Evolutionary conservation across 2,797 vertebrate genomes (phyloP).

Genomic region (Rhabdomys pumilio): DNA sequence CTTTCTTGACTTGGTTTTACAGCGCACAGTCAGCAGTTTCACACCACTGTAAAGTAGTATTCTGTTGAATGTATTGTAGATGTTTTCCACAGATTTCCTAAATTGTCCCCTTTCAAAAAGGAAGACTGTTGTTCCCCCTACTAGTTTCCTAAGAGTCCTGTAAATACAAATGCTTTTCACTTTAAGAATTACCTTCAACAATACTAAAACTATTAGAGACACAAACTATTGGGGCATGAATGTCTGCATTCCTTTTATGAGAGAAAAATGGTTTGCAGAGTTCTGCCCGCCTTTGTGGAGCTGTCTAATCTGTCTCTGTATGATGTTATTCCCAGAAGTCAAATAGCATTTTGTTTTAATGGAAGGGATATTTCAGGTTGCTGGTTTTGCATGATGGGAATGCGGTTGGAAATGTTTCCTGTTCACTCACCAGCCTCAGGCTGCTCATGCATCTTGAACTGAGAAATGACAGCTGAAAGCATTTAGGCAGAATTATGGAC

Average conservation of each 20-base stretch:
- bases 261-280: conserved; percentile 83
- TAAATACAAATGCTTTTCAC: background rate
- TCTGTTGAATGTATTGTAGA: background rate
- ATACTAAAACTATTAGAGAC: conserved; percentile 84
- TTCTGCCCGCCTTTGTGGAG: conserved; percentile 81
- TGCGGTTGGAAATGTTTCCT: conserved; percentile 88
- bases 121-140: background rate
- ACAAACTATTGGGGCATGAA: conserved; percentile 84
- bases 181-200: conserved; percentile 83
- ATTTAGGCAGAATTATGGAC: conserved; percentile 88
- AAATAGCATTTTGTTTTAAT: conserved; percentile 88
- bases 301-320: conserved; percentile 86
- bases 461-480: conserved; percentile 89
- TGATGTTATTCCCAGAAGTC: conserved; percentile 87
- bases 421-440: conserved; percentile 87
- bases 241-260: conserved; percentile 79
- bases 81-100: background rate
- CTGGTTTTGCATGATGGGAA: conserved; percentile 89
- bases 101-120: conserved; percentile 5
- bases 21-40: background rate
- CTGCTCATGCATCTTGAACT: conserved; percentile 85
- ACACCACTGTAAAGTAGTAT: background rate
- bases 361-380: conserved; percentile 87
- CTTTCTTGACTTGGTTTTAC: background rate
- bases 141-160: conserved; percentile 28